Evolutionary conservation across 2,797 vertebrate genomes (phyloP).

Genomic region (Mus minutoides): DNA sequence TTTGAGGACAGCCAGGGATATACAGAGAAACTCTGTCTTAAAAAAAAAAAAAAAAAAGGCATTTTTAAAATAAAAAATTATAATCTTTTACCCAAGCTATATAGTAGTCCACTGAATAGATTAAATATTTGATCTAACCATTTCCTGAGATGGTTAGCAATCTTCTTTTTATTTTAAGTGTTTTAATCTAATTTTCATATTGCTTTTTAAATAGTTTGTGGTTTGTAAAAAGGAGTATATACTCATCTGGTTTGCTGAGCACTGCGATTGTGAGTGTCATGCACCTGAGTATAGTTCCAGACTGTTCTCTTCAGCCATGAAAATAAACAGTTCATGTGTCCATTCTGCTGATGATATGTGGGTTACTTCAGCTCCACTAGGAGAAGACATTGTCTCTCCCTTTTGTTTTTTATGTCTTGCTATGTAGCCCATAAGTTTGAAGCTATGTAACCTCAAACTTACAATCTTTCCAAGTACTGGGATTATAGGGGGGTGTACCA

Average conservation of each 20-base stretch:
- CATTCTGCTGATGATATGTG: not conserved
- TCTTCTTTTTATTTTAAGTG: constrained; percentile 28
- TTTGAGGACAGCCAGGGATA: not conserved
- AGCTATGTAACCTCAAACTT: not conserved
- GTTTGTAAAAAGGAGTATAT: constrained; percentile 22
- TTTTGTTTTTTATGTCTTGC: not conserved
- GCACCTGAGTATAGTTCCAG: not conserved
- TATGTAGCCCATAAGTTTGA: not conserved
- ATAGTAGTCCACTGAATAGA: not conserved
- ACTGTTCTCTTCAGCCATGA: not conserved
- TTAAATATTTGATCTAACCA: constrained; percentile 39
- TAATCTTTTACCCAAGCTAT: constrained; percentile 2
- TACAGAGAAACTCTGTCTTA: not conserved
- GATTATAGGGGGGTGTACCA: not conserved
- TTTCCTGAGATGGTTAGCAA: constrained; percentile 17
- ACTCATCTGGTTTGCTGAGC: not conserved
- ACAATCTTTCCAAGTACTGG: not conserved
- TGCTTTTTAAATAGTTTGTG: constrained; percentile 39
- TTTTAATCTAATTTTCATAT: constrained; percentile 2
- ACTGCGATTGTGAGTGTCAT: not conserved
- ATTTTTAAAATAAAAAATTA: not conserved
- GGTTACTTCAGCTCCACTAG: not conserved
- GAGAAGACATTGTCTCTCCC: not conserved
- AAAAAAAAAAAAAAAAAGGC: not conserved
- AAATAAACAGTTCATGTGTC: not conserved